Base-by-base conservation (phyloP, 2,888 invertebrate species). In the Leptinotarsa haldemani region DNA sequence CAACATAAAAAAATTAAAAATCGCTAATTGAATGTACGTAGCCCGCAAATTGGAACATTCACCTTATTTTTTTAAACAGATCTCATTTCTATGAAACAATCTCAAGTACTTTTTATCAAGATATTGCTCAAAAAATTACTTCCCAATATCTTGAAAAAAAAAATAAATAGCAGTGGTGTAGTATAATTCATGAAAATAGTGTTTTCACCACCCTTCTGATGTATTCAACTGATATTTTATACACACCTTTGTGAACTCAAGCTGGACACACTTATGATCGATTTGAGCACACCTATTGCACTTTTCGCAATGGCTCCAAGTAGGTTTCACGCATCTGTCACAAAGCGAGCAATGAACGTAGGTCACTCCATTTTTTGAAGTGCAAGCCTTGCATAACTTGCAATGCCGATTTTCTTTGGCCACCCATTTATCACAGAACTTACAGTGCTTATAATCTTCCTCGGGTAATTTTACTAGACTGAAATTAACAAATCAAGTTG, bases 241-340 rank as follows among this genome's bases (percentile, higher is more conserved):
- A 68, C 70, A 76, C 80, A 86, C 86, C 82, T 85, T 84, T 25
- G 63, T 76, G 78, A 86, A 86, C 56, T 64, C 74, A 50, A 87
- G 63, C 64, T 88, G 81, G 2, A 82, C 82, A 80, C 93, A 93
- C 22, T 84, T 86, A 82, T 93, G 93, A 40, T 88, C 86, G 46
- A 85, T 78, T 67, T 87, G 86, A 20, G 88, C 88, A 82, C 97
- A 97, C 75, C 93, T 88, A 0, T 89, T 86, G 85, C 97, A 97
- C 7, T 84, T 87, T 1, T 87, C 83, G 82, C 97, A 97, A 86
- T 97, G 97, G 47, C 89, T 88, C 90, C 95, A 95, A 0, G 93
- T 93, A 0, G 94, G 93, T 87, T 97, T 97, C 0, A 97, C 96
- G 86, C 97, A 97, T 65, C 91, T 87, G 22, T 89, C 84, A 83